Percentiles rank a stretch among this genome's conserved stretches.
Evolutionary conservation across 2,797 vertebrate genomes (phyloP).

Genomic region (Karalla daura): DNA sequence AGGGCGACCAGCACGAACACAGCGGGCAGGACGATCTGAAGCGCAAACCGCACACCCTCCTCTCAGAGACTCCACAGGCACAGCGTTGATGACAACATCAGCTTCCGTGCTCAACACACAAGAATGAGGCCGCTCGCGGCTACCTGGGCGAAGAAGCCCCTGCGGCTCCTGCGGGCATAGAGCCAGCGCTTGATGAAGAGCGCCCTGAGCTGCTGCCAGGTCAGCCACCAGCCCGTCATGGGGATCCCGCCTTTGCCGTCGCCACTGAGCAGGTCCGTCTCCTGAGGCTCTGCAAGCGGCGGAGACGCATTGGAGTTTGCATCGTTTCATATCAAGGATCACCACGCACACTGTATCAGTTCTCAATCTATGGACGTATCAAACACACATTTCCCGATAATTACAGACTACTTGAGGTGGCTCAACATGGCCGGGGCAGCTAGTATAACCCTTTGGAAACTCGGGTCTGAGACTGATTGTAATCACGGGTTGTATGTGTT

Average conservation of each 20-base stretch:
- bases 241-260: slow-evolving; percentile 46
- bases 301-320: slow-evolving; percentile 8
- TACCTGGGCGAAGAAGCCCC: slow-evolving; percentile 88
- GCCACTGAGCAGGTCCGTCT: slow-evolving; percentile 83
- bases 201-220: slow-evolving; percentile 87
- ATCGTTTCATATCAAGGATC: too few species aligned
- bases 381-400: too few species aligned
- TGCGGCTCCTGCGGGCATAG: slow-evolving; percentile 86
- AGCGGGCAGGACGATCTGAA: slow-evolving; percentile 90
- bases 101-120: too few species aligned
- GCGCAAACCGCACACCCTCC: slow-evolving; percentile 19
- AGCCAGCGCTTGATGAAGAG: slow-evolving; percentile 91
- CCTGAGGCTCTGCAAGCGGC: slow-evolving; percentile 70
- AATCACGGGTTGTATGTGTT: too few species aligned
- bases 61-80: background rate
- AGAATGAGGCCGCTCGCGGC: background rate
- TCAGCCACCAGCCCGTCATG: slow-evolving; percentile 83
- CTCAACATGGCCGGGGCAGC: too few species aligned
- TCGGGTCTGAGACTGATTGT: too few species aligned
- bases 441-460: background rate
- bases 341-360: too few species aligned
- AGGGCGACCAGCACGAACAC: slow-evolving; percentile 90
- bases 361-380: too few species aligned
- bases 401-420: too few species aligned
- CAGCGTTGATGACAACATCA: too few species aligned